Evolutionary conservation across 92 coral and sea anemone genomes (phyloP).

Genomic region (Parazoanthus atlanticus): DNA sequence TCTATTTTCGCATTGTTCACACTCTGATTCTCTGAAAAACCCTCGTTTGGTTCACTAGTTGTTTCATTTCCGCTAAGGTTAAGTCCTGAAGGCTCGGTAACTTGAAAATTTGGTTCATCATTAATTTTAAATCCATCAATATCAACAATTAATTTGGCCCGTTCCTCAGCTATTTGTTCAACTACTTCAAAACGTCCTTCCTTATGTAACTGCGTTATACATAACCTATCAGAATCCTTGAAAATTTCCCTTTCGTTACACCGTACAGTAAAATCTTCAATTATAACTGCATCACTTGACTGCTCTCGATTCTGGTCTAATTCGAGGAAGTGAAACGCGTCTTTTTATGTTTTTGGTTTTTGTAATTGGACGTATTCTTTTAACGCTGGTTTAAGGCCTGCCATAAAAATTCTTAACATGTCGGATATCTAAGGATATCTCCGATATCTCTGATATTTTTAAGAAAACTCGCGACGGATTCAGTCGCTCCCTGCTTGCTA

Average conservation of each 20-base stretch:
- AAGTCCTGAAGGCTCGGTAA: background rate
- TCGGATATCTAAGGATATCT: no score
- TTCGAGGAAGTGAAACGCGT: slow-evolving; percentile 9
- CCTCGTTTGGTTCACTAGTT: background rate
- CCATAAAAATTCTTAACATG: slow-evolving; percentile 9
- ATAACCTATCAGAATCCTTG: background rate
- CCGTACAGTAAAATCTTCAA: slow-evolving; percentile 3
- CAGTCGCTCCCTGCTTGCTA: slow-evolving; percentile 8
- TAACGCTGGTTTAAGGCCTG: slow-evolving; percentile 10
- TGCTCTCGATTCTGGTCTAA: background rate
- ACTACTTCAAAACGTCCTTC: no score
- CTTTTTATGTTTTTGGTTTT: slow-evolving; percentile 14
- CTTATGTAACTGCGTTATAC: background rate
- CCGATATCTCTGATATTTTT: slow-evolving; percentile 8
- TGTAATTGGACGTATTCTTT: slow-evolving; percentile 23
- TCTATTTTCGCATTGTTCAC: background rate
- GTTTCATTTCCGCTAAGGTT: background rate
- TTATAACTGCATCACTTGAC: background rate
- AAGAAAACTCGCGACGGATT: slow-evolving; percentile 21
- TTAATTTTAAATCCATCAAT: background rate
- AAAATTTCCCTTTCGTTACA: slow-evolving; percentile 3
- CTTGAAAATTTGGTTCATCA: slow-evolving; percentile 16
- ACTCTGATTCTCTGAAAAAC: background rate
- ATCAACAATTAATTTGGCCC: background rate
- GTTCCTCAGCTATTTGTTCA: background rate